A percentile compares a stretch with the other conserved stretches of the same genome.
Evolutionary conservation across 2,797 vertebrate genomes (phyloP).

Genomic region (Peromyscus attwateri): DNA sequence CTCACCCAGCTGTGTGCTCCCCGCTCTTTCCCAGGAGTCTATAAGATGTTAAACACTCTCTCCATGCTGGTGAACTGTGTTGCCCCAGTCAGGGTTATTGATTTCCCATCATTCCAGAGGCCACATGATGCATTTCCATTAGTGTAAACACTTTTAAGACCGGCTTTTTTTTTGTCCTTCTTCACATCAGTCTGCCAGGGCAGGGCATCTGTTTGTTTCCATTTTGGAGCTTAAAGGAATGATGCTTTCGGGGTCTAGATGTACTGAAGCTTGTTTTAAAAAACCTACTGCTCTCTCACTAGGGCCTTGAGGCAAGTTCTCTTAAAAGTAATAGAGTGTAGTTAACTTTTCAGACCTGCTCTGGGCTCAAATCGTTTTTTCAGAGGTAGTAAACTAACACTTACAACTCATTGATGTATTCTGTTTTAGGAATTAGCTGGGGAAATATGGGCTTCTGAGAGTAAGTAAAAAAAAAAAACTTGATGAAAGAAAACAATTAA

Average conservation of each 20-base stretch:
- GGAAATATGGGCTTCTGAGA: slow-evolving; percentile 11
- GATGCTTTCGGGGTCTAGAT: slow-evolving; percentile 51
- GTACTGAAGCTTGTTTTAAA: slow-evolving; percentile 54
- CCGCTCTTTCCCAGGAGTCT: not conserved
- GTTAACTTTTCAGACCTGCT: slow-evolving; percentile 57
- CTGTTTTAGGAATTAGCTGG: slow-evolving; percentile 51
- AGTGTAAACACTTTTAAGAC: slow-evolving; percentile 30
- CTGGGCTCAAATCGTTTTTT: slow-evolving; percentile 12
- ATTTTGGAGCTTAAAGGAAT: not conserved
- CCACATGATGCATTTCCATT: slow-evolving; percentile 72
- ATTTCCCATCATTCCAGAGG: slow-evolving; percentile 72
- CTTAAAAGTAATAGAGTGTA: slow-evolving; percentile 58
- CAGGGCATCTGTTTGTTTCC: slow-evolving; percentile 62
- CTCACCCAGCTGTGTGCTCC: not conserved
- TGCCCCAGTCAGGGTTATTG: slow-evolving; percentile 58
- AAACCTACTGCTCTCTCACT: not conserved
- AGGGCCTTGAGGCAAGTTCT: slow-evolving; percentile 40
- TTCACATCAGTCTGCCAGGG: slow-evolving; percentile 67
- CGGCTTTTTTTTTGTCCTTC: slow-evolving; percentile 74
- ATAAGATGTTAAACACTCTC: slow-evolving; percentile 26
- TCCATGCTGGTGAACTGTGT: slow-evolving; percentile 13
- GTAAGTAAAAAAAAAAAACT: not conserved
- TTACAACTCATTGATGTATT: not conserved
- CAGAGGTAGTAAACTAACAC: slow-evolving; percentile 20
- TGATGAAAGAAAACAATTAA: slow-evolving; percentile 17